phyloP scores from a whole-genome alignment of 2,113 vertebrate genomes.

The Toxotes chatareus region DNA sequence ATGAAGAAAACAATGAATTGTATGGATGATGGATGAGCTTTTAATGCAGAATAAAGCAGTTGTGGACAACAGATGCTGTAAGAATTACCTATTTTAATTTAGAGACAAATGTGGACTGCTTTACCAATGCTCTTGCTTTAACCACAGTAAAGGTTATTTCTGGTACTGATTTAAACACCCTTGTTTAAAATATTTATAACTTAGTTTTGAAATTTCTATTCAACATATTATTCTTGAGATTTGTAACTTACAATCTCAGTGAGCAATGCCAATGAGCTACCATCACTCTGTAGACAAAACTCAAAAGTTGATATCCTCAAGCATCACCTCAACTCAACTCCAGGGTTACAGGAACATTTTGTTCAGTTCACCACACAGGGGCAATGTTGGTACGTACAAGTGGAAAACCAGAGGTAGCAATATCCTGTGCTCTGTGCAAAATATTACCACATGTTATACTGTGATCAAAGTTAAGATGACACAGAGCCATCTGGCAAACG shows the following conservation, averaged over 20 bases:
- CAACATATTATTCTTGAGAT: not conserved
- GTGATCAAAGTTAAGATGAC: constrained; percentile 61
- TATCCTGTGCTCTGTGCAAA: not conserved
- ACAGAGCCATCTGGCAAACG: constrained; percentile 47
- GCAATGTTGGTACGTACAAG: constrained; percentile 63
- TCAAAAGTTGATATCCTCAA: not conserved
- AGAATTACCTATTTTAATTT: too few relatives aligned
- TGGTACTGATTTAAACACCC: too few relatives aligned
- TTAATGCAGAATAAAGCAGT: too few relatives aligned
- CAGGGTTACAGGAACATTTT: not conserved
- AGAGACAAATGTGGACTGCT: too few relatives aligned
- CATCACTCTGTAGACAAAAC: not conserved
- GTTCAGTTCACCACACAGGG: constrained; percentile 65
- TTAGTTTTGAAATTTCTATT: not conserved
- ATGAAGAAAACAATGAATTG: too few relatives aligned
- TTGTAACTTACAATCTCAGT: not conserved
- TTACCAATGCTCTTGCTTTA: too few relatives aligned
- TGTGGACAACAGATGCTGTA: too few relatives aligned
- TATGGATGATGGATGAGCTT: too few relatives aligned
- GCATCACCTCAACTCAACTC: not conserved
- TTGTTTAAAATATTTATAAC: not conserved
- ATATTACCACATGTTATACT: constrained; percentile 29
- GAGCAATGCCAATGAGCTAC: not conserved
- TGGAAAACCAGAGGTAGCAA: not conserved
- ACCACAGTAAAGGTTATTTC: too few relatives aligned